Evolutionary conservation across 2,797 vertebrate species (phyloP), one percentile per base, ranked within the genome.

Genomic region (Catamblyrhynchus diadema): DNA sequence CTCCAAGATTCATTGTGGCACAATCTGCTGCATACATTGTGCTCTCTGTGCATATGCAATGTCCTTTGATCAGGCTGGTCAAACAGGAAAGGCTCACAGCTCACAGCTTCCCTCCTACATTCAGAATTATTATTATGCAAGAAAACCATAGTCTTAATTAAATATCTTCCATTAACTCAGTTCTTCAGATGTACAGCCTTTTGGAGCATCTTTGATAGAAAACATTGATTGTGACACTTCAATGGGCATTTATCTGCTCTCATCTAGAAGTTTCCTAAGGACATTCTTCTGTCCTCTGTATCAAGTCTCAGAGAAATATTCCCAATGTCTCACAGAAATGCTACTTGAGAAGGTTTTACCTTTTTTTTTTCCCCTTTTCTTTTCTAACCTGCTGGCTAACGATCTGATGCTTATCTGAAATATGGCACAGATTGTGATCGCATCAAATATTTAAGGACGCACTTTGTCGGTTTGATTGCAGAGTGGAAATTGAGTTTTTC

Each of bases 51-150:
- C 78, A n/a, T 96, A 86, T 91, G 93, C 80, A 88, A 72, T 74
- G 78, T 92, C 84, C 95, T 97, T 94, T 97, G 96, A 97, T 97
- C 89, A 97, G 96, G 69, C 94, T 94, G 95, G 96, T 79, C 48
- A 81, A 96, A 95, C 87, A 90, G 41, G 53, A 81, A 81, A 71
- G 60, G 47, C 65, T 89, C 30, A 2, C 88, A 73, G 82, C 79
- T 92, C 81, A 18, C 48, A 45, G 86, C 80, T 92, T 82, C 53
- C 60, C 32, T 25, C 44, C n/a, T 32, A 35, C 79, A 16, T 61
- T 94, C 74, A 82, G 42, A 92, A 90, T 81, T 91, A 77, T 94
- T 94, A 80, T 93, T 84, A 70, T 50, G 37, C 62, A 64, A 84
- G 64, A 69, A 94, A 95, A 93, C 72, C 81, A 72, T 47, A 69